Evolutionary conservation across 2,797 vertebrate species (phyloP).

Genomic region (Poecilia velifera): DNA sequence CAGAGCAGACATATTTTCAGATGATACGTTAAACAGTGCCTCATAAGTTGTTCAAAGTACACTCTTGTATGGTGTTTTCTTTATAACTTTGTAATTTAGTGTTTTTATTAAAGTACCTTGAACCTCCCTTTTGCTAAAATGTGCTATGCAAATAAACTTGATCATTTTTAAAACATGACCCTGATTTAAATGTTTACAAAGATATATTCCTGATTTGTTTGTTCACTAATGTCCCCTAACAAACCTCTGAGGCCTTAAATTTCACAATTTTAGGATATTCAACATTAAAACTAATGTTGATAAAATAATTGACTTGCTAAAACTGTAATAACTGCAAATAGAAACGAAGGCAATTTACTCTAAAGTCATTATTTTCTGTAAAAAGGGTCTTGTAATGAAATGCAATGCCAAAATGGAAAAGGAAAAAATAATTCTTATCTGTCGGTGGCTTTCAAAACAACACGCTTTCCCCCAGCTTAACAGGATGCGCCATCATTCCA

Average conservation of each 20-base stretch:
- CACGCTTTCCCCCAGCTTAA: conserved; percentile 47
- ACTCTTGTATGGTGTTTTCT: too few species aligned
- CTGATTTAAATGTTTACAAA: not conserved
- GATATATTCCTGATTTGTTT: not conserved
- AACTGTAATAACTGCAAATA: not conserved
- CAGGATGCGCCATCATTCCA: conserved; percentile 58
- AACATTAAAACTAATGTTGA: not conserved
- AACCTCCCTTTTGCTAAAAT: too few species aligned
- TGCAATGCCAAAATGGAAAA: not conserved
- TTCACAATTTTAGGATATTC: not conserved
- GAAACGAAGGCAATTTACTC: not conserved
- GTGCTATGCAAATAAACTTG: too few species aligned
- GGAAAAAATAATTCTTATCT: conserved; percentile 14
- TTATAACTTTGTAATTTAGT: too few species aligned
- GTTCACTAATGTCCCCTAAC: not conserved
- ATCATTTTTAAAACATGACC: not conserved
- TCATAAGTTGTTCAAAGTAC: not conserved
- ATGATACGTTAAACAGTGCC: not conserved
- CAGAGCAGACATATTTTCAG: not conserved
- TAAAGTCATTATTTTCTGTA: not conserved
- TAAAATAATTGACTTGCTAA: not conserved
- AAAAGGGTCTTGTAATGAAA: conserved; percentile 6
- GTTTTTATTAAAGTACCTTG: too few species aligned
- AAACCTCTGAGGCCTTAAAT: not conserved
- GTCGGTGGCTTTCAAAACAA: conserved; percentile 10